phyloP scores from a whole-genome alignment of 2,888 invertebrate genomes.

The Andrena marginata region DNA sequence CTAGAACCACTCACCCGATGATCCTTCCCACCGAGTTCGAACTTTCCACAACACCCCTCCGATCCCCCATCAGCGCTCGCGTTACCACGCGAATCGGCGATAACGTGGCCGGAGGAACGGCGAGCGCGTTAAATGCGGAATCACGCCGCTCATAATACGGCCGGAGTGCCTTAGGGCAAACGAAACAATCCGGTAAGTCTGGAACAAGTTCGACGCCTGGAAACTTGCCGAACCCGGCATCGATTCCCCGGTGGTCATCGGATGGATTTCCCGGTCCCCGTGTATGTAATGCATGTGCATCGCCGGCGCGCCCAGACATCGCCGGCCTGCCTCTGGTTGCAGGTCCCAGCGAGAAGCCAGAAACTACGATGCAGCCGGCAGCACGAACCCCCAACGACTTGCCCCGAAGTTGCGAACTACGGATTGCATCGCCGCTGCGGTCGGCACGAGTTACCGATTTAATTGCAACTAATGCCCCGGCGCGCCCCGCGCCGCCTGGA shows the following conservation, averaged over 20 bases:
- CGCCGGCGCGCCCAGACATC: constrained; percentile 18
- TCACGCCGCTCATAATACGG: neutral
- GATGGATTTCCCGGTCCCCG: neutral
- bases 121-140: constrained; percentile 16
- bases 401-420: constrained; percentile 72
- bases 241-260: constrained; percentile 28
- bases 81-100: neutral
- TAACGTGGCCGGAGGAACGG: neutral
- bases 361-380: constrained; percentile 43
- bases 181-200: constrained; percentile 18
- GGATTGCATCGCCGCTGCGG: constrained; percentile 67
- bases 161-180: neutral
- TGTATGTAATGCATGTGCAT: neutral
- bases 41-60: no score
- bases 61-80: neutral
- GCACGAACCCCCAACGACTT: constrained; percentile 67
- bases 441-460: constrained; percentile 57
- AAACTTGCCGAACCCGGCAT: constrained; percentile 29
- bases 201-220: constrained; percentile 34
- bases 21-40: neutral
- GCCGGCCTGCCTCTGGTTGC: constrained; percentile 14
- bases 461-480: constrained; percentile 65
- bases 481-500: constrained; percentile 16
- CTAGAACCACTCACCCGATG: no score
- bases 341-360: constrained; percentile 20